Evolutionary conservation across 2,113 vertebrate species (phyloP).

Genomic region (Scolopax mira): DNA sequence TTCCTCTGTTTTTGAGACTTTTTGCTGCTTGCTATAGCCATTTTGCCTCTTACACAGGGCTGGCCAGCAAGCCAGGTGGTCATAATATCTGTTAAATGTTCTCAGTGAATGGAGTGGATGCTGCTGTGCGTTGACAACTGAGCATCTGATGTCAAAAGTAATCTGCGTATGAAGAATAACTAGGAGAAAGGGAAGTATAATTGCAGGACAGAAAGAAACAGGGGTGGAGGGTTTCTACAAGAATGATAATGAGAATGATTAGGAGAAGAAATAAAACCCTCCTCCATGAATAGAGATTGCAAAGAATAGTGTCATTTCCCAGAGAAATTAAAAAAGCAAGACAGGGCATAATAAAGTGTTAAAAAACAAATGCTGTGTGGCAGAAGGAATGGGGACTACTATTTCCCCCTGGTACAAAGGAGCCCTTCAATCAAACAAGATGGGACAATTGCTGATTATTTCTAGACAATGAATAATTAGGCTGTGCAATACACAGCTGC

Average conservation of each 20-base stretch:
- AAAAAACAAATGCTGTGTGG: conserved; percentile 1
- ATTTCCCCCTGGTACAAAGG: background rate
- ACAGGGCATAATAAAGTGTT: background rate
- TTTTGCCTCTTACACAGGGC: background rate
- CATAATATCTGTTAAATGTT: conserved; percentile 28
- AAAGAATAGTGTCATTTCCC: background rate
- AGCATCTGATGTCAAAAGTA: conserved; percentile 37
- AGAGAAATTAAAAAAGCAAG: background rate
- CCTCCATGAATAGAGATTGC: background rate
- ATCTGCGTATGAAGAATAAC: background rate
- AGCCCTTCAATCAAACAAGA: conserved; percentile 48
- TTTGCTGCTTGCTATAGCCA: background rate
- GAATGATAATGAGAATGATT: conserved; percentile 40
- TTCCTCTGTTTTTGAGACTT: background rate
- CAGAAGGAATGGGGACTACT: background rate
- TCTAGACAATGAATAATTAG: conserved; percentile 60
- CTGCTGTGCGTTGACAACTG: background rate
- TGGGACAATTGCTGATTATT: conserved; percentile 55
- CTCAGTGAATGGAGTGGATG: background rate
- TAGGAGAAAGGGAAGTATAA: background rate
- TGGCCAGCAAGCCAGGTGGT: conserved; percentile 12
- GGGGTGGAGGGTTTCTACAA: background rate
- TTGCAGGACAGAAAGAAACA: conserved; percentile 15
- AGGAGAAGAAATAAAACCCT: conserved; percentile 7
- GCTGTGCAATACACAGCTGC: conserved; percentile 50